phyloP scores from a whole-genome alignment of 1,140 invertebrate genomes.

The Monomorium pharaonis region DNA sequence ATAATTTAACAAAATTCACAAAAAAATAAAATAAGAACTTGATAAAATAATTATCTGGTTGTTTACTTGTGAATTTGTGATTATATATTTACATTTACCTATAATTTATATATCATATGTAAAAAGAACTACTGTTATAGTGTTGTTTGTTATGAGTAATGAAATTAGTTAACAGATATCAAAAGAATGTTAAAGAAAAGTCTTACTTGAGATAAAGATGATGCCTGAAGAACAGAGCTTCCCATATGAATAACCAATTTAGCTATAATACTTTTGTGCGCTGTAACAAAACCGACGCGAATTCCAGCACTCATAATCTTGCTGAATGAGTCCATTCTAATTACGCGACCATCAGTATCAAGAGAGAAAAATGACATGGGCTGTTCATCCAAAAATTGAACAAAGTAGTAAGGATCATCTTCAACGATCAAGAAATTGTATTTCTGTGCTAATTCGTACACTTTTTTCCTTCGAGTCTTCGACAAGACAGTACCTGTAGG shows the following conservation, averaged over 20 bases:
- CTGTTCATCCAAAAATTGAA: conserved; percentile 86
- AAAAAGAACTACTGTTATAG: not conserved
- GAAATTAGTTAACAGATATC: not conserved
- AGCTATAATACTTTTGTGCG: conserved; percentile 81
- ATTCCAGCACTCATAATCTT: conserved; percentile 87
- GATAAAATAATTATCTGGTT: no score
- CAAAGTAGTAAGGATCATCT: conserved; percentile 88
- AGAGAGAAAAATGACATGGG: conserved; percentile 87
- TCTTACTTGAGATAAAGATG: conserved; percentile 87
- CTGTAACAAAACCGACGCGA: conserved; percentile 86
- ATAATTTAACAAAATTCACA: no score
- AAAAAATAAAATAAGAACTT: no score
- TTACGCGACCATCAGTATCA: conserved; percentile 87
- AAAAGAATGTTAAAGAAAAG: not conserved
- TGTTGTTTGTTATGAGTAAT: conserved; percentile 56
- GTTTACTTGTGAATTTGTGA: no score
- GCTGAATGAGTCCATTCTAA: conserved; percentile 89
- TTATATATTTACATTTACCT: no score
- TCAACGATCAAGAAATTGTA: conserved; percentile 88
- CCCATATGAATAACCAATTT: conserved; percentile 85
- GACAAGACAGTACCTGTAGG: conserved; percentile 86
- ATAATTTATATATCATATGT: not conserved
- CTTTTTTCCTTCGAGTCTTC: conserved; percentile 84
- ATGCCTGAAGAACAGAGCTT: conserved; percentile 85
- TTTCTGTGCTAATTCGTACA: conserved; percentile 86